phyloP scores from a whole-genome alignment of 1,140 invertebrate genomes.

The Cryptotermes secundus region DNA sequence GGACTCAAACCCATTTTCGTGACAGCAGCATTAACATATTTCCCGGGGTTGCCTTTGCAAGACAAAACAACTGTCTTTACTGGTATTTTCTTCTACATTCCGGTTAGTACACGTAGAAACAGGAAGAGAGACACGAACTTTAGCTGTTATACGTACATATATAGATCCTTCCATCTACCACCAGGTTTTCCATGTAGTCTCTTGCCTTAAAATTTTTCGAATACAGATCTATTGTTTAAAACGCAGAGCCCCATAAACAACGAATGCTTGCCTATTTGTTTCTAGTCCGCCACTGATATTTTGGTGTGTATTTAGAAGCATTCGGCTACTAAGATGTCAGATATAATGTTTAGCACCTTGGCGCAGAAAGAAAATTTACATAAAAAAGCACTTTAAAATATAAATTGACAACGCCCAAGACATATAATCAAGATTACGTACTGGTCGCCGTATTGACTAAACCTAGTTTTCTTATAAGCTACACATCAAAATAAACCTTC shows the following conservation, averaged over 20 bases:
- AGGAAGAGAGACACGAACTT: too few species aligned
- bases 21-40: too few species aligned
- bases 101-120: too few species aligned
- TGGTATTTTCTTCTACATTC: too few species aligned
- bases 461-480: not conserved
- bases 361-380: conserved; percentile 6
- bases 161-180: too few species aligned
- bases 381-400: conserved; percentile 16
- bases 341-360: conserved; percentile 14
- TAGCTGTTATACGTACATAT: too few species aligned
- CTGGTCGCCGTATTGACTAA: not conserved
- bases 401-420: conserved; percentile 6
- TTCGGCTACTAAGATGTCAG: not conserved
- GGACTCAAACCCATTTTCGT: too few species aligned
- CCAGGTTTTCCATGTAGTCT: too few species aligned
- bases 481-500: not conserved
- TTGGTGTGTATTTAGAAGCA: not conserved
- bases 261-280: not conserved
- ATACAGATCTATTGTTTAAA: not conserved
- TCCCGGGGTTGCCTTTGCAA: too few species aligned
- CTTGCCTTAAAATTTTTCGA: too few species aligned
- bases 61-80: too few species aligned
- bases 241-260: not conserved
- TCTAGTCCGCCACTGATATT: not conserved
- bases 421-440: not conserved